Percentiles rank a stretch among this genome's conserved stretches.
Evolutionary conservation across 2,113 vertebrate genomes (phyloP).

Genomic region (Odontophorus gujanensis): DNA sequence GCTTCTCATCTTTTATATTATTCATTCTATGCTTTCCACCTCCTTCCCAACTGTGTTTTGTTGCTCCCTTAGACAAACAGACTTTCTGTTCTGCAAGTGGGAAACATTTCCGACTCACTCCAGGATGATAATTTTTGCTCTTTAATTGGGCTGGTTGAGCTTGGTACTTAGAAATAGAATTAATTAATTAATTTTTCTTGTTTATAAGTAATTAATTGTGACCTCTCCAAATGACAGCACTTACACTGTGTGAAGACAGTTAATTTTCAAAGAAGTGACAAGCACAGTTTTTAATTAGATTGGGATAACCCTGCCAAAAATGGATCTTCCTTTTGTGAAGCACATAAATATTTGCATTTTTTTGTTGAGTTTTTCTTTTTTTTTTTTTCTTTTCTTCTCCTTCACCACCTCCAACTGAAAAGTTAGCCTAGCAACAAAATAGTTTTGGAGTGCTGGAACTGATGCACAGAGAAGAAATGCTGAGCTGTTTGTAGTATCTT

Average conservation of each 20-base stretch:
- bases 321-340: neutral
- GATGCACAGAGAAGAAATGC: neutral
- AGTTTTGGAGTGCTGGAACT: neutral
- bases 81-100: slow-evolving; percentile 42
- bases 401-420: neutral
- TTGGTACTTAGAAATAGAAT: slow-evolving; percentile 16
- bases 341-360: neutral
- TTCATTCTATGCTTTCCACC: slow-evolving; percentile 28
- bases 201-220: slow-evolving; percentile 24
- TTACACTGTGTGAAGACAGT: slow-evolving; percentile 29
- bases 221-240: slow-evolving; percentile 41
- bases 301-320: slow-evolving; percentile 4
- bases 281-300: slow-evolving; percentile 42
- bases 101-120: slow-evolving; percentile 45
- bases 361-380: neutral
- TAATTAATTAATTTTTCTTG: neutral
- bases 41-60: slow-evolving; percentile 15
- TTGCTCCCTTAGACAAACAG: slow-evolving; percentile 18
- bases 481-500: neutral
- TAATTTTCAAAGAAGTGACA: slow-evolving; percentile 43
- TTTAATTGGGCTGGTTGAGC: slow-evolving; percentile 32
- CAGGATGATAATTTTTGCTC: slow-evolving; percentile 55
- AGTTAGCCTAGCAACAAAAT: neutral
- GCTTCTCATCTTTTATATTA: slow-evolving; percentile 29
- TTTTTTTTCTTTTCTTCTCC: neutral